Base-by-base conservation (phyloP, 2,113 vertebrate species). In the Ceratotherium simum region DNA sequence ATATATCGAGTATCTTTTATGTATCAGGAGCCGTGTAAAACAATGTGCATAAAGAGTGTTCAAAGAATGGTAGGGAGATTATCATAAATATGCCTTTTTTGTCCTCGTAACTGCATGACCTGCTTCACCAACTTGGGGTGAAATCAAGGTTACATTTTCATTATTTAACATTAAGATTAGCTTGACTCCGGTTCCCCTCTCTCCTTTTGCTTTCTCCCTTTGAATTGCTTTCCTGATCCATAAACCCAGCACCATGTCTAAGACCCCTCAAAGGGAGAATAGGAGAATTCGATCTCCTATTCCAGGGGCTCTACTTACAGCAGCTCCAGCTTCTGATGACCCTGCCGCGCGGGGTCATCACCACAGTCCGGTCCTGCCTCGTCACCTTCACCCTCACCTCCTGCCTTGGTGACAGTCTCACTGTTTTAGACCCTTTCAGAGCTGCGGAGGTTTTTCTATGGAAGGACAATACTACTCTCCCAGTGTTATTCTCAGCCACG, bases 131-230 rank as follows among this genome's bases (percentile, higher is more conserved):
- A 90, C 3, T 29, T 60, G 18, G 21, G 25, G 18, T 84, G 17
- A 4, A 79, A 65, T 82, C 18, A 65, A 95, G 25, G 48, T 64
- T 17, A 60, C 27, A 92, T 84, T 92, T 72, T 95, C 48, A 79
- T 54, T 62, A 95, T 54, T 96, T 89, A 95, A 90, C 70, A 96
- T 81, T 60, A 78, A 97, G 23, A 79, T 69, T 58, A 86, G 42
- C 29, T 64, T 83, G 36, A 51, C 46, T 75, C n/a, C 8, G 29
- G 9, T 31, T 78, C 33, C 8, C 21, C 10, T 33, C 29, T 69
- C 31, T 82, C 51, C 70, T 84, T 73, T 85, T 64, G 42, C 31
- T 86, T 95, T 9, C n/a, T 87, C 29, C 48, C 6, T 84, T 85
- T 90, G 46, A 96, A 72, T 31, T 60, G 6, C 21, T 76, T 76